Base-by-base conservation (phyloP, 2,113 vertebrate species). In the Myotis yumanensis region DNA sequence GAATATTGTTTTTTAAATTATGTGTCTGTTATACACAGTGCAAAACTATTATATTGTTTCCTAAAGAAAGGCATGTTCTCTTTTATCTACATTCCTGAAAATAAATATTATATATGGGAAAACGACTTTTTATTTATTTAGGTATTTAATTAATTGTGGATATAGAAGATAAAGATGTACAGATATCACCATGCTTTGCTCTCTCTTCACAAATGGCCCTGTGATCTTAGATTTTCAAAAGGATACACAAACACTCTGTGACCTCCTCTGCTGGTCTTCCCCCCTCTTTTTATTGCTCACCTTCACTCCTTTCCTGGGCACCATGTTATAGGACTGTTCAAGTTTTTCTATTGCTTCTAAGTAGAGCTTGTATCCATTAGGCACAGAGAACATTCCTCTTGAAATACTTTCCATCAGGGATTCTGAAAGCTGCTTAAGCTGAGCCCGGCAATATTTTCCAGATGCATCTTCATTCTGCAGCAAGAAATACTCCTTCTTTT, bases 291-390 rank as follows among this genome's bases (percentile, higher is more conserved):
- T 32, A 2, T 51, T 88, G 0, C 86, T 90, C 37, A 94, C 96
- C 81, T 97, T 96, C 32, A 95, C 18, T 68, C 97, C 94, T 92
- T 96, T 97, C 32, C 88, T 71, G 7, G 85, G 85, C 8, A 93
- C 11, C 64, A 57, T 37, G 4, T 5, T 15, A 37, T 96, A 96
- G 10, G 69, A 30, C 8, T 35, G 11, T 54, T 89, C 62, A 79
- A 95, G 3, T 3, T 52, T 92, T 12, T 84, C 30, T 43, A 15
- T 96, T 64, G 30, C 37, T 76, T 96, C 32, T 80, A 52, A 43
- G 32, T 75, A 96, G 17, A 92, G 69, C 4, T 28, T 25, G 51
- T 94, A 35, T 22, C 96, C 92, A 77, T 94, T 71, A 69, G 88
- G 40, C 6, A 87, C 75, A 84, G 22, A 96, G 71, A 92, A 97